Evolutionary conservation across 92 coral and sea anemone species (phyloP).

Genomic region (Actinostola sp.): DNA sequence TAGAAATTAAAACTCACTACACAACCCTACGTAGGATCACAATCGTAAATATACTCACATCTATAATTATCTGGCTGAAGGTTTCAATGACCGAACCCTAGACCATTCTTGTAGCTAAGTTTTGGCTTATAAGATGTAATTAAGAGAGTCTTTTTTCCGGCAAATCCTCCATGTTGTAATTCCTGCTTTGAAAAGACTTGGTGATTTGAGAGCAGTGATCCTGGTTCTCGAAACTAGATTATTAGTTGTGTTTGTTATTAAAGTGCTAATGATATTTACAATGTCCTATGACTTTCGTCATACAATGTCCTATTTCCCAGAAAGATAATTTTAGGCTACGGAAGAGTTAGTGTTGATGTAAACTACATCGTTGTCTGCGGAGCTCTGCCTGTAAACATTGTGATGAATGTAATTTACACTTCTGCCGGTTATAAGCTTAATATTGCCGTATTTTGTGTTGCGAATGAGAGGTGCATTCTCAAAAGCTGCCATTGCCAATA

Average conservation of each 20-base stretch:
- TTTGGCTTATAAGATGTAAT: neutral
- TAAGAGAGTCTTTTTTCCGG: constrained; percentile 22
- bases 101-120: neutral
- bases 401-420: constrained; percentile 7
- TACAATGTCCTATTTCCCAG: no score
- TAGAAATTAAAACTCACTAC: constrained; percentile 15
- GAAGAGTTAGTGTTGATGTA: constrained; percentile 16
- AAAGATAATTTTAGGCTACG: constrained; percentile 6
- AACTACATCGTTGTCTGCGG: neutral
- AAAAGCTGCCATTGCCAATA: neutral
- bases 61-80: neutral
- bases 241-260: constrained; percentile 7
- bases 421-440: neutral
- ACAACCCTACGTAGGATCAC: constrained; percentile 18
- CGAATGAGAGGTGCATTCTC: neutral
- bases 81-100: constrained; percentile 4
- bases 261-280: constrained; percentile 7
- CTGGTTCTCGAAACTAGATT: constrained; percentile 9
- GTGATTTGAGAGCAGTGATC: constrained; percentile 7
- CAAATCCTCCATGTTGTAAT: constrained; percentile 24
- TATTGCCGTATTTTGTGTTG: constrained; percentile 7
- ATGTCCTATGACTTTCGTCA: constrained; percentile 11
- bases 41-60: constrained; percentile 21
- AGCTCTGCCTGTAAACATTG: constrained; percentile 40
- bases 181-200: neutral